Percentiles rank a stretch among this genome's conserved stretches.
phyloP scores from a whole-genome alignment of 2,113 vertebrate species.

The Capreolus pygargus region DNA sequence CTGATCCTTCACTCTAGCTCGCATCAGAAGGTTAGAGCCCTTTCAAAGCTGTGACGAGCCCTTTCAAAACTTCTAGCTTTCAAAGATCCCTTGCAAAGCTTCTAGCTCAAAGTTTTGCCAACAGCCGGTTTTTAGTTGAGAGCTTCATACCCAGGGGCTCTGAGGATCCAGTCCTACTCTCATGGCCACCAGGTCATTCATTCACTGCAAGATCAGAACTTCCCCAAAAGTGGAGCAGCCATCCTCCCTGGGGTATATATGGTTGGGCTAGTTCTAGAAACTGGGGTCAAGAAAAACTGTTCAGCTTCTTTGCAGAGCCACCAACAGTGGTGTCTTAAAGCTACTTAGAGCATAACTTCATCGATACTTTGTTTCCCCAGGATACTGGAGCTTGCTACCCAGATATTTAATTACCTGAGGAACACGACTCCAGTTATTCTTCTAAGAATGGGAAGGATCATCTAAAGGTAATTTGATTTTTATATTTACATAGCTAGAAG shows the following conservation, averaged over 20 bases:
- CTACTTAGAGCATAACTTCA: background rate
- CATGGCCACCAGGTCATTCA: background rate
- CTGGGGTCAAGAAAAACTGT: background rate
- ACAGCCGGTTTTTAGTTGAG: background rate
- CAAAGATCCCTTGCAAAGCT: background rate
- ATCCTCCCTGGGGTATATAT: background rate
- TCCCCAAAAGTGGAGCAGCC: background rate
- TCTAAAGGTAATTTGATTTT: constrained; percentile 9
- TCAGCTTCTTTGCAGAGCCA: background rate
- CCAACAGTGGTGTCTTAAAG: background rate
- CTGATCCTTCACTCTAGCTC: background rate
- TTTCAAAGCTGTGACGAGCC: background rate
- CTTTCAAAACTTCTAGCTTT: background rate
- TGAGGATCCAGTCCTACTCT: background rate
- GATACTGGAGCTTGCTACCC: background rate
- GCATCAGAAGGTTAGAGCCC: background rate
- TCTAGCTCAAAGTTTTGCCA: background rate
- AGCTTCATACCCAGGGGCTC: background rate
- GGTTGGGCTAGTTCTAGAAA: background rate
- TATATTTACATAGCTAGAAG: background rate
- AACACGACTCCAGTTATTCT: background rate
- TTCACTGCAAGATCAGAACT: background rate
- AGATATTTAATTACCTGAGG: background rate
- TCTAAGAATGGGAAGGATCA: background rate
- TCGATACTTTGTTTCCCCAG: background rate